phyloP scores from a whole-genome alignment of 2,888 invertebrate genomes.

The Tholera decimalis region DNA sequence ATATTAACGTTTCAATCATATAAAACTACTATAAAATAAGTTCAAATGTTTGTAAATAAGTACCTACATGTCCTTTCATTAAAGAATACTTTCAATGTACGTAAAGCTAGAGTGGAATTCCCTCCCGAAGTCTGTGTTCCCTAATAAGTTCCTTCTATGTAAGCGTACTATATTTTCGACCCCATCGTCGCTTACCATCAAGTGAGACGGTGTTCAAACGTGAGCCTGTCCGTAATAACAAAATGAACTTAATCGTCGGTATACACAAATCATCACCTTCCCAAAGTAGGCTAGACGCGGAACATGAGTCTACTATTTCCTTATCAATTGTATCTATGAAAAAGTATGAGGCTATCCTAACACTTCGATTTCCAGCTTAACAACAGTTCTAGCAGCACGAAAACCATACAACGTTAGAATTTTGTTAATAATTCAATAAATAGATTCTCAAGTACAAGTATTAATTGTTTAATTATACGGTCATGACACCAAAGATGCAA shows the following conservation, averaged over 20 bases:
- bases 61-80: no score
- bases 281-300: neutral
- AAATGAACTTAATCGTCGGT: constrained; percentile 10
- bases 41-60: no score
- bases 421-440: constrained; percentile 40
- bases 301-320: neutral
- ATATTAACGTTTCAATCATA: no score
- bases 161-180: no score
- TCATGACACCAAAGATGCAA: constrained; percentile 24
- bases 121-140: no score
- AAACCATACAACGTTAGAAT: constrained; percentile 21
- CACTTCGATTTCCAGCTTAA: neutral
- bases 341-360: neutral
- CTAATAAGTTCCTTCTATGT: no score
- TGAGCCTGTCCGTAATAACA: no score
- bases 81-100: no score
- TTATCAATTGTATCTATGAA: neutral
- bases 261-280: neutral
- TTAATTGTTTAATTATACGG: constrained; percentile 55
- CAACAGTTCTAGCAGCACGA: constrained; percentile 11
- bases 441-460: constrained; percentile 26
- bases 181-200: no score
- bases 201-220: no score
- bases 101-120: no score
- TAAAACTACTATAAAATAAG: no score